Base-by-base conservation (phyloP, 2,113 vertebrate genomes). In the Peromyscus leucopus region DNA sequence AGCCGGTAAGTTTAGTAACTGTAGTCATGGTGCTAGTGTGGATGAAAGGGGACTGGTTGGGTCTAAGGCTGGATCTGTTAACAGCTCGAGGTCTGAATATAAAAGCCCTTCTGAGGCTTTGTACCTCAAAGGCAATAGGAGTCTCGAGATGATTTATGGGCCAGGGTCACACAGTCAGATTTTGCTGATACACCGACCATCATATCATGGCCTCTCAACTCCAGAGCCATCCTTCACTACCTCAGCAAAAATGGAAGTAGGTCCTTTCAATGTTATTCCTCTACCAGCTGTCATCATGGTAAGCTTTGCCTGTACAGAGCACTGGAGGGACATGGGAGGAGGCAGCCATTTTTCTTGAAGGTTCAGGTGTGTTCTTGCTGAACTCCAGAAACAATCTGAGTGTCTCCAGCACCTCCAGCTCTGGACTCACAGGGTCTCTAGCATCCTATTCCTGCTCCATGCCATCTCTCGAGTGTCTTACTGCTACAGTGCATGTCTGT, bases 21-120 rank as follows among this genome's bases (percentile, higher is more conserved):
- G 9, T 67, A 74, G 57, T 86, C 67, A n/a, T 61, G 76, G 26
- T 36, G 11, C 31, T 92, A 89, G 11, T 21, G n/a, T 76, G 36
- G 48, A 36, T 21, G 55, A 48, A 39, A 15, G 15, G 6, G 33
- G 33, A 26, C 4, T 57, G 2, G 8, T 90, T 91, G 55, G 15
- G 24, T 65, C 59, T 90, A 69, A 65, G 61, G 21, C 22, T 93
- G 12, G 80, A 93, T 93, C 89, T 88, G 48, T 0, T 93, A 59
- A 16, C 67, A 33, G 48, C 17, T 71, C 42, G 67, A 76, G 21
- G 59, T 9, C 74, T 92, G 72, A 89, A 89, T 72, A 86, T 39
- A 71, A 89, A 90, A 96, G 82, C 63, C 17, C 39, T 80, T 39
- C 10, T 39, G 78, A 90, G 12, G 26, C 57, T 93, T 90, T 87